phyloP scores from a whole-genome alignment of 1,140 invertebrate species.

The Ptiloglossa arizonensis region DNA sequence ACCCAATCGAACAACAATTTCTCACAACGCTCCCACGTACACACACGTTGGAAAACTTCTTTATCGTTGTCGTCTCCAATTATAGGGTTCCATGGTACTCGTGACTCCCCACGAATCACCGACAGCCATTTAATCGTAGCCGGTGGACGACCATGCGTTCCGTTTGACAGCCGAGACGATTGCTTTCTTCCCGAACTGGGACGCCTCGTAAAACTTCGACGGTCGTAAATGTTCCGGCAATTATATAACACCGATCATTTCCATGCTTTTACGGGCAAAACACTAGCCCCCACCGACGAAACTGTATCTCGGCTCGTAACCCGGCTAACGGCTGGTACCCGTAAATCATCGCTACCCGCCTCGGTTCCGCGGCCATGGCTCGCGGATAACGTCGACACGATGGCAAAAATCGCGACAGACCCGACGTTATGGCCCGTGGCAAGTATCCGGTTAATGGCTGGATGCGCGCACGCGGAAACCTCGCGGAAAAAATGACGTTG shows the following conservation, averaged over 20 bases:
- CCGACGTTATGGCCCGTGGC: not conserved
- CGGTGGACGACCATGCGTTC: conserved; percentile 45
- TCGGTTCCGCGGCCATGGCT: not conserved
- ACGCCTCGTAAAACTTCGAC: conserved; percentile 43
- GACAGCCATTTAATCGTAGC: conserved; percentile 53
- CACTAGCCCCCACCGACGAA: not conserved
- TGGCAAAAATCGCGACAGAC: not conserved
- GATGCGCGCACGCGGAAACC: not conserved
- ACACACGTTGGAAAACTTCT: not conserved
- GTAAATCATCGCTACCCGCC: conserved; percentile 9
- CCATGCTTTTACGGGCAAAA: conserved; percentile 35
- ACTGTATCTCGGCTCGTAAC: conserved; percentile 34
- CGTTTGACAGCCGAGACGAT: conserved; percentile 42
- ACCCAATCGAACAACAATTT: not conserved
- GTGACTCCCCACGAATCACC: conserved; percentile 40
- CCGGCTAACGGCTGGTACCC: not conserved
- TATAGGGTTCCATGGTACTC: not conserved
- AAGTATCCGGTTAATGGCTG: not conserved
- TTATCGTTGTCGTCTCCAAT: conserved; percentile 33
- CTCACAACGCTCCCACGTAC: not conserved
- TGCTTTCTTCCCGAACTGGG: conserved; percentile 27
- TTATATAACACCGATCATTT: conserved; percentile 52
- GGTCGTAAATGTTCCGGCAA: conserved; percentile 43
- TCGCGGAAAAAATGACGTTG: not conserved
- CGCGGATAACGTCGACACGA: not conserved